phyloP scores from a whole-genome alignment of 2,888 invertebrate genomes.

The Stenotaenia linearis region DNA sequence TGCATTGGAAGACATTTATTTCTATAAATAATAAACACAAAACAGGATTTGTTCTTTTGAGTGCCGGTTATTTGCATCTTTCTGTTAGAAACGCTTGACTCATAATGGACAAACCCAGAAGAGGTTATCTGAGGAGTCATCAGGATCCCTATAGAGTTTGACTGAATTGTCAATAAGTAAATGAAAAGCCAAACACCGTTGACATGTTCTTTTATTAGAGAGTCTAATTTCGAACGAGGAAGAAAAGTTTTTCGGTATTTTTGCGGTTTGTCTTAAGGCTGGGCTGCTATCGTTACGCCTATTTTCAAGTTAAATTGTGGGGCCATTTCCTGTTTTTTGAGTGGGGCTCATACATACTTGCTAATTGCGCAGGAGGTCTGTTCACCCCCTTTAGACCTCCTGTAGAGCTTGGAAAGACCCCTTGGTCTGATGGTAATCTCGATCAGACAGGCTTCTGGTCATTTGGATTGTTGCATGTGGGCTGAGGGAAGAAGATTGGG shows the following conservation, averaged over 20 bases:
- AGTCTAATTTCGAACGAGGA: background rate
- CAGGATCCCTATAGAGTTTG: constrained; percentile 26
- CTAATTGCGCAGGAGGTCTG: constrained; percentile 7
- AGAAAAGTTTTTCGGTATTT: background rate
- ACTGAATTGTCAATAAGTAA: constrained; percentile 2
- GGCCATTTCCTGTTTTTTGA: background rate
- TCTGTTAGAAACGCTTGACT: background rate
- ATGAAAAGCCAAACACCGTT: background rate
- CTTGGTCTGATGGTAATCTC: constrained; percentile 23
- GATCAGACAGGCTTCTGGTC: constrained; percentile 20
- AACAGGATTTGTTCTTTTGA: constrained; percentile 10
- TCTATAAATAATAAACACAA: background rate
- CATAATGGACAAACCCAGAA: constrained; percentile 26
- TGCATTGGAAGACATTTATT: background rate
- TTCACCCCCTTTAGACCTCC: constrained; percentile 17
- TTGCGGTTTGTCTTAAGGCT: background rate
- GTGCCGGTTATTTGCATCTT: background rate
- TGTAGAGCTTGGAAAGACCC: constrained; percentile 1
- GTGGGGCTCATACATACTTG: background rate
- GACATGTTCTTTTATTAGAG: background rate
- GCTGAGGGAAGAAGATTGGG: background rate
- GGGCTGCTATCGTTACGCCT: background rate
- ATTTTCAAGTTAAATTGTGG: background rate
- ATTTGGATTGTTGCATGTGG: constrained; percentile 20
- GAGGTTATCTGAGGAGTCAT: background rate